Evolutionary conservation across 1,140 invertebrate genomes (phyloP).

Genomic region (Ectropis grisescens): DNA sequence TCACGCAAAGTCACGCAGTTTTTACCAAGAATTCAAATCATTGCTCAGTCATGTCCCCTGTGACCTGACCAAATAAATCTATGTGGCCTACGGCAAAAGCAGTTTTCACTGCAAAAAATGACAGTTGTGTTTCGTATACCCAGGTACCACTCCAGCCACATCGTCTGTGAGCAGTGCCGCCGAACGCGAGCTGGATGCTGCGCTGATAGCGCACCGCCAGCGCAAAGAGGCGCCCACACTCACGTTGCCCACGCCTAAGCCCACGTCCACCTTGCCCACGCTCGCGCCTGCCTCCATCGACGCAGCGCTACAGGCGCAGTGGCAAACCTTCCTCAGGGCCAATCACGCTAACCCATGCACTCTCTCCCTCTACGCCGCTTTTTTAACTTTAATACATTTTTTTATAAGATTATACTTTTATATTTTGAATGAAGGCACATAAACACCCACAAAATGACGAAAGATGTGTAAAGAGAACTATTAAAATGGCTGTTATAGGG

Average conservation of each 20-base stretch:
- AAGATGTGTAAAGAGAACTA: no score
- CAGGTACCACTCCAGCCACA: background rate
- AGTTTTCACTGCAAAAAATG: no score
- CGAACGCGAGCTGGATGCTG: constrained; percentile 27
- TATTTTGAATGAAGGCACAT: no score
- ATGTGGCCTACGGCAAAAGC: no score
- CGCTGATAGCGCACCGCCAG: constrained; percentile 25
- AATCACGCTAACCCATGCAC: constrained; percentile 9
- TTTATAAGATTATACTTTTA: constrained; percentile 46
- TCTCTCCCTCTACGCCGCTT: constrained; percentile 15
- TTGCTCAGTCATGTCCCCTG: no score
- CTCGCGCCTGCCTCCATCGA: constrained; percentile 25
- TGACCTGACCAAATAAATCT: no score
- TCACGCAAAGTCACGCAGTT: no score
- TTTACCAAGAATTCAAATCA: no score
- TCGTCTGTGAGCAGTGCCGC: constrained; percentile 16
- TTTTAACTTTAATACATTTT: constrained; percentile 42
- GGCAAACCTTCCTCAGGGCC: constrained; percentile 24
- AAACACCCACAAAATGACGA: no score
- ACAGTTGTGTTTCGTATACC: no score
- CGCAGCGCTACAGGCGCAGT: constrained; percentile 20
- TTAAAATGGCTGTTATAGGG: no score
- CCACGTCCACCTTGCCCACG: constrained; percentile 1
- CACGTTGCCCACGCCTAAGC: no score
- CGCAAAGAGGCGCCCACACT: constrained; percentile 18